Evolutionary conservation across 2,888 invertebrate genomes (phyloP).

Genomic region (Isoperla grammatica): DNA sequence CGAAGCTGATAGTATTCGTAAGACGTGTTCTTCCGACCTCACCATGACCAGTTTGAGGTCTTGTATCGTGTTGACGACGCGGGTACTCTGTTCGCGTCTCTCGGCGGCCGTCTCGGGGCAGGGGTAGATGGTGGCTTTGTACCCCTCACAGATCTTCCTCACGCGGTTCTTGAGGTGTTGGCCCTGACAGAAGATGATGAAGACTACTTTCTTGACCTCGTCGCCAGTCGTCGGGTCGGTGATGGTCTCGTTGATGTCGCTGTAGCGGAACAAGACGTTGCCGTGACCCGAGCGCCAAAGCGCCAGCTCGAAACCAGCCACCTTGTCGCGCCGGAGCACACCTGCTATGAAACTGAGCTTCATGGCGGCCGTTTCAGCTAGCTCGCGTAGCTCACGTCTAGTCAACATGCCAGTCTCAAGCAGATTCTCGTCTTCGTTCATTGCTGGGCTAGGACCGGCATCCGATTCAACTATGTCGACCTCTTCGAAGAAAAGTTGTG

Average conservation of each 20-base stretch:
- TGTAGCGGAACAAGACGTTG: slow-evolving; percentile 91
- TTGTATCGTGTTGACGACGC: slow-evolving; percentile 97
- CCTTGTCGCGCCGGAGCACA: slow-evolving; percentile 87
- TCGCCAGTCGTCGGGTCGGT: slow-evolving; percentile 93
- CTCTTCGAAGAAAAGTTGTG: not conserved
- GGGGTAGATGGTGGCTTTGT: slow-evolving; percentile 95
- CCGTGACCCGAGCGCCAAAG: slow-evolving; percentile 96
- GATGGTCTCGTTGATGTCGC: slow-evolving; percentile 86
- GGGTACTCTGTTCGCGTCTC: slow-evolving; percentile 95
- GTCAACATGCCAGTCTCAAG: not conserved
- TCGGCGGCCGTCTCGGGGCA: slow-evolving; percentile 97
- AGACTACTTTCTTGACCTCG: slow-evolving; percentile 93
- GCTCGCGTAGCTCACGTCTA: not conserved
- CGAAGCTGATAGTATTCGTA: slow-evolving; percentile 83
- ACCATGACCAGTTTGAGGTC: slow-evolving; percentile 95
- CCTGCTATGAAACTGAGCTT: slow-evolving; percentile 87
- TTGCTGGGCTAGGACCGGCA: not conserved
- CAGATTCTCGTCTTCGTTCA: not conserved
- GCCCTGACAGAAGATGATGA: slow-evolving; percentile 96
- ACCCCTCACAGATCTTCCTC: slow-evolving; percentile 98
- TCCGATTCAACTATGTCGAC: not conserved
- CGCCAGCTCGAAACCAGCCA: slow-evolving; percentile 96
- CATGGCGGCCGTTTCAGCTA: not conserved
- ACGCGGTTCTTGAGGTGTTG: slow-evolving; percentile 94
- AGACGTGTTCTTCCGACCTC: slow-evolving; percentile 61